Evolutionary conservation across 2,113 vertebrate species (phyloP), one percentile per base, ranked within the genome.

Genomic region (Orthochromis indermauri): DNA sequence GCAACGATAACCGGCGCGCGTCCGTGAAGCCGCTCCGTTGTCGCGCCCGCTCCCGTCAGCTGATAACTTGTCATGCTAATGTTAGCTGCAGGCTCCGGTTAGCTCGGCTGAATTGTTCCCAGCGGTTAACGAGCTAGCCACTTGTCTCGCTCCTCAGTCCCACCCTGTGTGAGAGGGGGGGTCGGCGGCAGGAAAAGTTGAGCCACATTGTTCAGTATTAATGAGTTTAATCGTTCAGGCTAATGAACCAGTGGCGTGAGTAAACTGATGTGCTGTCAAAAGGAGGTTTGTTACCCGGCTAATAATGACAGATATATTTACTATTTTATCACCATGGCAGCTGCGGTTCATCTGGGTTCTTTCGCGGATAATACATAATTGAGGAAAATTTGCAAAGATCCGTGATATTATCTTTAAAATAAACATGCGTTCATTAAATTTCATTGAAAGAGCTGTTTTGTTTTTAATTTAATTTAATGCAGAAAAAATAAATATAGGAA

Each of bases 101-200:
- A 89, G 92, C 91, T 49, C 4, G 71, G 66, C 31, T 91, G 83
- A 13, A 91, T 91, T 92, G 84, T 93, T 90, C 85, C 37, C 61
- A 47, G 47, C 8, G 37, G 81, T 45, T 68, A 79, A 11, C 4
- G 53, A 54, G 51, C 33, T 73, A 76, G 85, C 85, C 83, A 42
- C 89, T 85, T 78, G 81, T 81, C 86, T 80, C 66, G 13, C 3
- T 51, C 86, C 8, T 19, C 82, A 88, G 93, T 90, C 93, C 89
- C 93, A 90, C 95, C 94, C 95, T 89, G 66, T 88, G 54, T 49
- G 10, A 73, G 53, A 47, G 35, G 45, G 49, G 51, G 49, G 79
- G 16, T 73, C 86, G 45, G 33, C 55, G 71, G 35, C 6, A 59
- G 33, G 31, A 81, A 79, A 92, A 88, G 84, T 91, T 73, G 1